phyloP scores from a whole-genome alignment of 2,113 vertebrate species.

The Phylloscopus whistleri region DNA sequence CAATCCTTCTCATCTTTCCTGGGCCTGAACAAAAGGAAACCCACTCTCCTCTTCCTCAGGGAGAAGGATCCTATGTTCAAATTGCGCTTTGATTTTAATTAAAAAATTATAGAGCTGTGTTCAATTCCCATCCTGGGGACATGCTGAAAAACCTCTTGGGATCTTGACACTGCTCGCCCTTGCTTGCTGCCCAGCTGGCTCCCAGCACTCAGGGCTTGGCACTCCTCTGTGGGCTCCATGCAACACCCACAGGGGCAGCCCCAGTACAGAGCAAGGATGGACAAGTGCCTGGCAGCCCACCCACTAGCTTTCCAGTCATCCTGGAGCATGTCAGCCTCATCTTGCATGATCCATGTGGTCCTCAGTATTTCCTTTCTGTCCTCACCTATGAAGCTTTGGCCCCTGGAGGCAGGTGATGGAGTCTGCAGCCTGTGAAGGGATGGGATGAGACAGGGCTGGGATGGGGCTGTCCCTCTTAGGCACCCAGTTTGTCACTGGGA shows the following conservation, averaged over 20 bases:
- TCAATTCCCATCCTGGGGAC: background rate
- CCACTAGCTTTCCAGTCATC: background rate
- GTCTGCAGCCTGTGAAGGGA: background rate
- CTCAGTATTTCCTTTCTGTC: background rate
- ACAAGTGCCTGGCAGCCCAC: background rate
- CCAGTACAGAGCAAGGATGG: too few species aligned
- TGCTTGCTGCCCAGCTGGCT: background rate
- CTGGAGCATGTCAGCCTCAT: accelerated
- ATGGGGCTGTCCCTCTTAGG: background rate
- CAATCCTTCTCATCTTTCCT: background rate
- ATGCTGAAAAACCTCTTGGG: background rate
- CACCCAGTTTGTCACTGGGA: background rate
- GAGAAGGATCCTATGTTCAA: background rate
- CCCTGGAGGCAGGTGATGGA: accelerated
- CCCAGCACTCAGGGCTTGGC: background rate
- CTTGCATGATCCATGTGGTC: background rate
- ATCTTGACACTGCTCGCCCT: accelerated
- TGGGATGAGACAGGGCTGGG: background rate
- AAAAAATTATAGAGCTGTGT: background rate
- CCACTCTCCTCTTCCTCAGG: background rate
- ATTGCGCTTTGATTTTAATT: background rate
- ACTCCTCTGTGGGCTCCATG: accelerated
- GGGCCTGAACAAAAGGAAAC: background rate
- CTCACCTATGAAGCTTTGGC: background rate
- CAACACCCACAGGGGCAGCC: background rate